A percentile compares a stretch with the other conserved stretches of the same genome.
Conservation (phyloP, 2,888 invertebrate genomes). For the Ennomos erosarius region DNA sequence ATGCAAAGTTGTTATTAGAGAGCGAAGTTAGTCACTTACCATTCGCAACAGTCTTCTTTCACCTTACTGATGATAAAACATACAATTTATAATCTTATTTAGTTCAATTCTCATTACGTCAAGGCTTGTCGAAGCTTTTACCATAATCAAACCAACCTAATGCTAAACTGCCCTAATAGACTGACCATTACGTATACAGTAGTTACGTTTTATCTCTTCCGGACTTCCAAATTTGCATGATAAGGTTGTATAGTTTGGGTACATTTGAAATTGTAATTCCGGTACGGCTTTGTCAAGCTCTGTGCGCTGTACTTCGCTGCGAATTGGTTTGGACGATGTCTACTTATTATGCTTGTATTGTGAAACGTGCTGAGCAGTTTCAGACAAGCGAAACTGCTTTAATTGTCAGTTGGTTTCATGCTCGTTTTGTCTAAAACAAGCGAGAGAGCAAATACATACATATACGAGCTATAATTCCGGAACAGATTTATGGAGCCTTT, state of each 20-base stretch:
- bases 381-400: background rate
- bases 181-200: constrained; percentile 1
- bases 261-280: constrained; percentile 58
- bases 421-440: too few relatives aligned
- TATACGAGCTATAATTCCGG: too few relatives aligned
- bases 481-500: too few relatives aligned
- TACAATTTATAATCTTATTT: too few relatives aligned
- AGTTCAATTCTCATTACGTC: too few relatives aligned
- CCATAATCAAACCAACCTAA: background rate
- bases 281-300: constrained; percentile 44
- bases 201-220: constrained; percentile 13
- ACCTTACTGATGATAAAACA: too few relatives aligned
- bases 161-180: background rate
- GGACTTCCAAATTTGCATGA: constrained; percentile 38
- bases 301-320: constrained; percentile 24
- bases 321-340: constrained; percentile 36
- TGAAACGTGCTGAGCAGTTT: constrained; percentile 16
- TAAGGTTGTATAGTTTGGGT: constrained; percentile 29
- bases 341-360: constrained; percentile 8
- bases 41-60: too few relatives aligned
- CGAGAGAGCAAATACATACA: too few relatives aligned
- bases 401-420: background rate
- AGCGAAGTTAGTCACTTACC: too few relatives aligned
- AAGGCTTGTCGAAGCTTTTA: background rate
- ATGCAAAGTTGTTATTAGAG: too few relatives aligned